Evolutionary conservation across 2,797 vertebrate genomes (phyloP), one percentile per base, ranked within the genome.

Genomic region (Silurus aristotelis): DNA sequence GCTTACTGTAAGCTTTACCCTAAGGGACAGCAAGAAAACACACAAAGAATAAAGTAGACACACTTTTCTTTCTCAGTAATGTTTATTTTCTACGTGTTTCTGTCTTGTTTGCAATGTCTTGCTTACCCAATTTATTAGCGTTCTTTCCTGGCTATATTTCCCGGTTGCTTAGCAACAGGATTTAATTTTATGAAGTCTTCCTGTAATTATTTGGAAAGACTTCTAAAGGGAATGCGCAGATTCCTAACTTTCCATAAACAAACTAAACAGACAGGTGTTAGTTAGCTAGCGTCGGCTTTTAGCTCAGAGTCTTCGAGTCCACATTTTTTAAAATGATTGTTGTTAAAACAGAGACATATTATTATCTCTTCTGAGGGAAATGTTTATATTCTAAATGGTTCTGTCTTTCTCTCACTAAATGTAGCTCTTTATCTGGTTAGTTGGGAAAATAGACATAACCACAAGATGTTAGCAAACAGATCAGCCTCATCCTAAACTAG

Each of bases 401-500:
- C 46, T 80, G 52, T 19, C 0, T 20, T 43, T 5, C 17, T 20
- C 31, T 78, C 10, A 63, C 20, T 43, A 56, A n/a, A 60, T 46
- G 58, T 63, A 8, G 22, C 5, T 8, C 19, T 63, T 78, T 78
- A 61, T 19, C 27, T 8, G 22, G 31, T 63, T 46, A 61, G 56
- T 17, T 2, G 72, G n/a, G 22, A 8, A 64, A 10, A 8, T 3
- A 15, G 25, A 73, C 20, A 48, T 22, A 46, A n/a, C 13, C 7
- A 46, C 58, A 78, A 5, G 25, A 79, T 46, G 56, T 60, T 79
- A 79, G 31, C 12, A n/a, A 46, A 60, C 31, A 63, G 46, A 79
- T 79, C 20, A 64, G 77, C 60, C 77, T 79, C 25, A 79, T 56
- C 17, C 20, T 78, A 13, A 78, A 61, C 58, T 76, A 31, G 72